A percentile compares a stretch with the other conserved stretches of the same genome.
Evolutionary conservation across 2,113 vertebrate species (phyloP).

Genomic region (Pampusana beccarii): DNA sequence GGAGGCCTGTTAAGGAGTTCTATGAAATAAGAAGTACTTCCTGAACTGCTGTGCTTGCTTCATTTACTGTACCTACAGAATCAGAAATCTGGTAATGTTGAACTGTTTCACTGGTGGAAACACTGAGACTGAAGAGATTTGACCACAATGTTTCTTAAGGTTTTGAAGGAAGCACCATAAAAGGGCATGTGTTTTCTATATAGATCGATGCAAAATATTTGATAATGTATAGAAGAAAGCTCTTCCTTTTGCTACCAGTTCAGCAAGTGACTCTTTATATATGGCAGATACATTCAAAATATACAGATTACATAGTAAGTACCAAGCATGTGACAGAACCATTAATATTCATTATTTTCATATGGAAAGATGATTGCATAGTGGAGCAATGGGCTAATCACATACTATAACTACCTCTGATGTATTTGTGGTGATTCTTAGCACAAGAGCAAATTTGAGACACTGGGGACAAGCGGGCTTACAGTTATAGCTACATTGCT

Average conservation of each 20-base stretch:
- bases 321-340: neutral
- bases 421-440: neutral
- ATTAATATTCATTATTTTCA: neutral
- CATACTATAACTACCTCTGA: neutral
- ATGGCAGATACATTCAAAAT: rapidly evolving
- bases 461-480: neutral
- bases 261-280: neutral
- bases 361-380: neutral
- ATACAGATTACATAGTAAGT: neutral
- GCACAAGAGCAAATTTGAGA: neutral
- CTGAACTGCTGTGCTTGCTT: neutral
- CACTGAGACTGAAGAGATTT: neutral
- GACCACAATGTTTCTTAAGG: neutral
- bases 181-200: neutral
- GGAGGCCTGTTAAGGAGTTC: neutral
- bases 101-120: neutral
- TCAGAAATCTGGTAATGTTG: neutral
- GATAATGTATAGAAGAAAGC: neutral
- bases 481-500: neutral
- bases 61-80: neutral
- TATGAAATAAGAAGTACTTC: neutral
- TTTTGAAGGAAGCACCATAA: neutral
- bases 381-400: neutral
- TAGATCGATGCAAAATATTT: neutral
- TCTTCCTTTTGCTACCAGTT: neutral